Base-by-base conservation (phyloP, 2,888 invertebrate genomes). In the Harpalus rufipes region DNA sequence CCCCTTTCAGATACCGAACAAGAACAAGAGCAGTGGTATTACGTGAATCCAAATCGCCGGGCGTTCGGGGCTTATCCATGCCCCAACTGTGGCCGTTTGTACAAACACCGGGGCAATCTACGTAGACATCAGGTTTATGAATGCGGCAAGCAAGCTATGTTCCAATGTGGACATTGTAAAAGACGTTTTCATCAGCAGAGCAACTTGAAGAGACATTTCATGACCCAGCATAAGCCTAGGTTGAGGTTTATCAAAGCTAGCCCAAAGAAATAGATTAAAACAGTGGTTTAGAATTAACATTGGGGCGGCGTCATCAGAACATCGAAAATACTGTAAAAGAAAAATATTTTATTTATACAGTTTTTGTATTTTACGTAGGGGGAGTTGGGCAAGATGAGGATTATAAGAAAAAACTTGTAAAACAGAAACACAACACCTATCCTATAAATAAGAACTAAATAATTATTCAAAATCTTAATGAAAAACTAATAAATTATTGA, bases 51-150 rank as follows among this genome's bases (percentile, higher is more conserved):
- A 12, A 74, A 44, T 44, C 65, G 68, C 0, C 51, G 65, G 32
- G 7, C 65, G n/a, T 84, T 78, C n/a, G 84, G 79, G 1, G 68
- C 79, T 12, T 65, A 84, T 87, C 90, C 91, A 86, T 95, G 95
- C 92, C 93, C 93, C 88, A 93, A 92, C 88, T 97, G 97, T 91
- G 95, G 96, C 87, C 97, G 96, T 92, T 93, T 95, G 88, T 97
- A 97, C 93, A 95, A 95, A 91, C 95, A 95, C 91, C 95, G 95
- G 89, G 95, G 95, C 87, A 96, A 95, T 86, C 92, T 96, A 88
- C 95, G 94, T 90, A 93, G 95, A 86, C 96, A 96, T 90, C 93
- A 94, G 89, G 93, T 94, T 89, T 94, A 94, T 91, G 96, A 96
- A 90, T 96, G 96, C 89, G 93, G 93, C 87, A 94, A 94, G 89